phyloP scores from a whole-genome alignment of 2,113 vertebrate genomes.

The Sylvietta virens region DNA sequence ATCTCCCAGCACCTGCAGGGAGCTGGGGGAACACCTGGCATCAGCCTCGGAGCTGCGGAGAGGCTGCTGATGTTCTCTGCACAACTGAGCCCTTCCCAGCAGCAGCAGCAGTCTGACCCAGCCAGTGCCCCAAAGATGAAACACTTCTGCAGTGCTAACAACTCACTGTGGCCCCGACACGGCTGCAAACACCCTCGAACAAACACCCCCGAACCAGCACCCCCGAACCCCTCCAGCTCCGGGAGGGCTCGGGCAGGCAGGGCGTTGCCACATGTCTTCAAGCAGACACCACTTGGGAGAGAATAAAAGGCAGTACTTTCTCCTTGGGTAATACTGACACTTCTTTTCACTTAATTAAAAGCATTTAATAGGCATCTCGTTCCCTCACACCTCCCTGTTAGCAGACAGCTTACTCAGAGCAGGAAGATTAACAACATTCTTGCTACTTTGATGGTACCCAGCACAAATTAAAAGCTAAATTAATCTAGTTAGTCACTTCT shows the following conservation, averaged over 20 bases:
- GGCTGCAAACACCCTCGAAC: neutral
- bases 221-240: neutral
- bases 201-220: neutral
- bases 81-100: neutral
- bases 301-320: neutral
- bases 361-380: neutral
- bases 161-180: fast-evolving
- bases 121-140: fast-evolving
- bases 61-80: neutral
- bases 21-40: neutral
- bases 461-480: slow-evolving; percentile 47
- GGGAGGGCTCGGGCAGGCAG: neutral
- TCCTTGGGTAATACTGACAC: slow-evolving; percentile 15
- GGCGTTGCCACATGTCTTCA: neutral
- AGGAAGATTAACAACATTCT: slow-evolving; percentile 48
- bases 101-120: neutral
- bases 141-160: fast-evolving
- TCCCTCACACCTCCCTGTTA: slow-evolving; percentile 3
- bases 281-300: neutral
- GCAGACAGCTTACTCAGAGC: neutral
- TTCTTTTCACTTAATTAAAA: slow-evolving; percentile 63
- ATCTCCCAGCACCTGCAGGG: neutral
- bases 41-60: neutral
- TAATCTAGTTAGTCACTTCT: neutral
- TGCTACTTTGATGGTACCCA: slow-evolving; percentile 43